phyloP scores from a whole-genome alignment of 2,888 invertebrate species.

The Melipona beecheii region DNA sequence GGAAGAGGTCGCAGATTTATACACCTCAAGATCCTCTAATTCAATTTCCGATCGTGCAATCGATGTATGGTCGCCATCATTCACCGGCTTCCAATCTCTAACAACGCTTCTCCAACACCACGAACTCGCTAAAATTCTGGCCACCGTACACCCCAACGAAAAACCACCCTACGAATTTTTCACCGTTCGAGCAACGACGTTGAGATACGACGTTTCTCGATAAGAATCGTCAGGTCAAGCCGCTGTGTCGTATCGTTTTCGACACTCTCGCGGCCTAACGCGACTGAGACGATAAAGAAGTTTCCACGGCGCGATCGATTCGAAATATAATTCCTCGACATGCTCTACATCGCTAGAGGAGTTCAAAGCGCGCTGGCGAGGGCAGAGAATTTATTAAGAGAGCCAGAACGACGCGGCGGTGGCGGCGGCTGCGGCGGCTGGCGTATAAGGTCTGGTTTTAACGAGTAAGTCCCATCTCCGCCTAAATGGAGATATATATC shows the following conservation, averaged over 20 bases:
- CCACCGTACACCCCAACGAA: neutral
- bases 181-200: neutral
- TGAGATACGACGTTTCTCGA: neutral
- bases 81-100: neutral
- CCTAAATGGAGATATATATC: slow-evolving; percentile 82
- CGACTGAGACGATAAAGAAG: slow-evolving; percentile 8
- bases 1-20: neutral
- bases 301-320: slow-evolving; percentile 36
- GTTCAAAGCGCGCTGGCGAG: slow-evolving; percentile 28
- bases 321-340: slow-evolving; percentile 55
- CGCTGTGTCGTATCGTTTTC: neutral
- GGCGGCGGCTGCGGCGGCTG: slow-evolving; percentile 36
- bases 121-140: neutral
- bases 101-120: neutral
- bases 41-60: neutral
- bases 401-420: slow-evolving; percentile 27
- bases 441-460: slow-evolving; percentile 78
- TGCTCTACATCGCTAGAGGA: slow-evolving; percentile 30
- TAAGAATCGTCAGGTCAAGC: neutral
- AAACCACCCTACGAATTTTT: neutral
- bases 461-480: slow-evolving; percentile 80
- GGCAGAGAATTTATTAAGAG: slow-evolving; percentile 74
- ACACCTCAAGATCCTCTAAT: neutral
- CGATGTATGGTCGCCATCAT: neutral
- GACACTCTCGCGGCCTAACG: neutral